Percentiles rank a stretch among this genome's conserved stretches.
Conservation (phyloP, 2,113 vertebrate species). For the Eptesicus fuscus region DNA sequence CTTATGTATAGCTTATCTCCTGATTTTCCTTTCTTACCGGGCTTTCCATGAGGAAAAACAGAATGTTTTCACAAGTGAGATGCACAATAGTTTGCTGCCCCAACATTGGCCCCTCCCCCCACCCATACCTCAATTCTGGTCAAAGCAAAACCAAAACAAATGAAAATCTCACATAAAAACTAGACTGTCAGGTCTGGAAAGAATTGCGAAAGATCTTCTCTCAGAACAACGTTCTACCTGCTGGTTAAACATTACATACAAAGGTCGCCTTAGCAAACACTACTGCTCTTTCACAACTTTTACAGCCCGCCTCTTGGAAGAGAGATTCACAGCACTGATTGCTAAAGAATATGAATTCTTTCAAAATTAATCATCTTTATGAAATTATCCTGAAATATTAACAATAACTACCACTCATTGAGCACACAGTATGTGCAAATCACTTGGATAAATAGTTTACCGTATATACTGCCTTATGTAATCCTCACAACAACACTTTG, state of each 20-base stretch:
- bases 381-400: not conserved
- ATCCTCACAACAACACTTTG: not conserved
- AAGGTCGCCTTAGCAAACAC: constrained; percentile 22
- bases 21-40: not conserved
- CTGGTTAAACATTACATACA: constrained; percentile 10
- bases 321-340: not conserved
- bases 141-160: not conserved
- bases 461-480: not conserved
- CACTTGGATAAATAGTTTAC: not conserved
- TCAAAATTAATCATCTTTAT: not conserved
- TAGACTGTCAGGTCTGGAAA: not conserved
- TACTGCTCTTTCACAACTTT: not conserved
- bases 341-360: not conserved
- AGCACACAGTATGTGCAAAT: not conserved
- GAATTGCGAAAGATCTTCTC: not conserved
- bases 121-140: not conserved
- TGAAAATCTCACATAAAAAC: not conserved
- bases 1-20: not conserved
- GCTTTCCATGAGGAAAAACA: not conserved
- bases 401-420: not conserved
- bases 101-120: no score
- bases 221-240: not conserved
- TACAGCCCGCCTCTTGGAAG: not conserved
- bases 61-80: not conserved
- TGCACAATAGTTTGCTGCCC: not conserved